Conservation (phyloP, 2,113 vertebrate genomes). For the Erythrocercus mccallii region DNA sequence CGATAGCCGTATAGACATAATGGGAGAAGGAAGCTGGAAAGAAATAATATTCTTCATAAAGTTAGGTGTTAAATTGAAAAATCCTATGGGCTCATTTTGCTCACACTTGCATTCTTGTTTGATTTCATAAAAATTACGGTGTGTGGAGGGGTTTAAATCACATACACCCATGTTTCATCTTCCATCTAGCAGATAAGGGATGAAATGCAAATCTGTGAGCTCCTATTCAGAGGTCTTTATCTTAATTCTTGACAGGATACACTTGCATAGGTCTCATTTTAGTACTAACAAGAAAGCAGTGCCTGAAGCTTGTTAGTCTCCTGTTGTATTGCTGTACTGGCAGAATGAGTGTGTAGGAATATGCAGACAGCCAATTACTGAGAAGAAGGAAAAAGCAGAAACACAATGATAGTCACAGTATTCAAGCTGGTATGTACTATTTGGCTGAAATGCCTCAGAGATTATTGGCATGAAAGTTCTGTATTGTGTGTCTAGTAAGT, state of each 20-base stretch:
- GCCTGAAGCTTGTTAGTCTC: neutral
- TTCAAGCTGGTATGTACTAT: neutral
- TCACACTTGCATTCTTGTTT: fast-evolving
- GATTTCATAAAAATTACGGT: neutral
- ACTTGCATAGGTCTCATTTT: neutral
- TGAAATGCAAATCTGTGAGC: neutral
- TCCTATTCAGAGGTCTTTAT: neutral
- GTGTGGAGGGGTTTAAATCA: neutral
- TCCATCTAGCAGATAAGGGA: neutral
- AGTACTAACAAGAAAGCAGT: neutral
- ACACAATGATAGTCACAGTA: neutral
- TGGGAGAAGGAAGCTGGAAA: neutral
- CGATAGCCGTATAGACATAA: fast-evolving
- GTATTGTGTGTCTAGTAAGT: conserved; percentile 5
- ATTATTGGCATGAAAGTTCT: conserved; percentile 19
- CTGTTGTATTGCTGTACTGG: neutral
- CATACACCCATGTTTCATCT: fast-evolving
- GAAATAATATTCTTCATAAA: neutral
- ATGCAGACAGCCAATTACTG: neutral
- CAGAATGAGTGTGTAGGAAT: neutral
- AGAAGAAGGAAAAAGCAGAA: neutral
- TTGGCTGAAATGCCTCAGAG: conserved; percentile 17
- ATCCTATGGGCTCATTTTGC: neutral
- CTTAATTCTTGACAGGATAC: neutral
- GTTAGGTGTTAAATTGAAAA: neutral